Base-by-base conservation (phyloP, 1,140 invertebrate species). In the Lutraria rhynchaena region DNA sequence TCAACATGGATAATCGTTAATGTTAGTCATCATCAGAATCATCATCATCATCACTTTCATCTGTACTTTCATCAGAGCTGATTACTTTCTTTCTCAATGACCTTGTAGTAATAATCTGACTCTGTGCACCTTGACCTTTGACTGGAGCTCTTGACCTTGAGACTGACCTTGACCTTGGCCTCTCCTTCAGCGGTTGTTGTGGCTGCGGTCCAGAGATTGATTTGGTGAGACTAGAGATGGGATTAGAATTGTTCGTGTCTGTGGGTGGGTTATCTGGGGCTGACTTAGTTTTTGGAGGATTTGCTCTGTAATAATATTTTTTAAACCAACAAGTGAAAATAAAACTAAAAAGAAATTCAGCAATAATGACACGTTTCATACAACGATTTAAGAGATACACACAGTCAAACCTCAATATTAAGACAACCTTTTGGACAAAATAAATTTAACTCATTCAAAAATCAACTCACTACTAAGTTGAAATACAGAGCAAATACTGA, bases 61-160 rank as follows among this genome's bases (percentile, higher is more conserved):
- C 57, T 41, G 51, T 58, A n/a, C 71, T 74, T 44, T 74, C 71
- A 17, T 74, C 71, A 1, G 71, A 74, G 46, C 71, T 74, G 7
- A 74, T 60, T 27, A 74, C 71, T 60, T 60, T 74, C 41, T 74
- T 74, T 51, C 55, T 74, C 24, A 22, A 60, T 60, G 51, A 19
- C 27, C 27, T 60, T 35, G 71, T 33, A 11, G 51, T 22, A 27
- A 31, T 74, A 13, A 57, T 31, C 7, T 53, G 49, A 35, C 27
- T 46, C 35, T 73, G 70, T 27, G 35, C n/a, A 60, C 57, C 37
- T 60, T 58, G 53, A 58, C 53, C 53, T 60, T 41, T 37, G 17
- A 22, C 53, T 41, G 71, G 27, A 24, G 44, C 71, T 19, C 71
- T 13, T 41, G 71, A 58, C 71, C 71, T 58, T 74, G 71, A 74